Evolutionary conservation across 2,888 invertebrate genomes (phyloP).

Genomic region (Athalia rosae): DNA sequence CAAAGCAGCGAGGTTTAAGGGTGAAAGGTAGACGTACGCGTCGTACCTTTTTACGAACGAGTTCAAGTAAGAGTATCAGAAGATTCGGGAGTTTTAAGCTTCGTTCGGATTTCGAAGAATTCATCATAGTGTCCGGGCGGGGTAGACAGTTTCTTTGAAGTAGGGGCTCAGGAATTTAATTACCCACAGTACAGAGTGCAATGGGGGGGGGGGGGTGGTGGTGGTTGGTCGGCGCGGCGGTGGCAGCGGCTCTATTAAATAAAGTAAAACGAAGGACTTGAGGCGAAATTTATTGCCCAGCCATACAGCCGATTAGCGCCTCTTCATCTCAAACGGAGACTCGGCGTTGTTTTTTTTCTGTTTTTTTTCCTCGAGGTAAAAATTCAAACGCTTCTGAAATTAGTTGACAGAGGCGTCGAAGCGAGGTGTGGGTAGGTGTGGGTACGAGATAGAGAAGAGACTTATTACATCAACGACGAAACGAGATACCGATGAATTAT

Average conservation of each 20-base stretch:
- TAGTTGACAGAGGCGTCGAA: too few relatives aligned
- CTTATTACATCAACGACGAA: not conserved
- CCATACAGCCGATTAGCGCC: not conserved
- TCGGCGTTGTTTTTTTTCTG: too few relatives aligned
- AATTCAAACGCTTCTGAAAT: too few relatives aligned
- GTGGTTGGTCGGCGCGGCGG: too few relatives aligned
- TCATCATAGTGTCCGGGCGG: not conserved
- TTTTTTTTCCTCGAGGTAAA: not conserved
- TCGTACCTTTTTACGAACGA: not conserved
- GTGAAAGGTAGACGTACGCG: too few relatives aligned
- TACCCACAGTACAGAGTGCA: constrained; percentile 5
- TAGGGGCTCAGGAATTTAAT: constrained; percentile 22
- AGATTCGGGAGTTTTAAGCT: not conserved
- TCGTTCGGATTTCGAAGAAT: not conserved
- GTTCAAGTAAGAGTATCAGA: constrained; percentile 6
- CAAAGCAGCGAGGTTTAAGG: not conserved
- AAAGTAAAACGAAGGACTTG: not conserved
- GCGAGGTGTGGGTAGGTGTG: constrained; percentile 17
- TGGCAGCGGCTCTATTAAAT: not conserved
- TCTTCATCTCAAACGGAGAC: not conserved
- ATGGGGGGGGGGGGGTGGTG: too few relatives aligned
- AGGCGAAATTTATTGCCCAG: not conserved
- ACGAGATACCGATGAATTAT: constrained; percentile 18
- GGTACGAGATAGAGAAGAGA: too few relatives aligned
- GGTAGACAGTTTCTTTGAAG: not conserved